Percentiles rank a stretch among this genome's conserved stretches.
These are phyloP conservation scores for Onychomys torridus DNA, from an alignment of 2,797 vertebrate genomes.

Conservation along the genomic window DNA sequence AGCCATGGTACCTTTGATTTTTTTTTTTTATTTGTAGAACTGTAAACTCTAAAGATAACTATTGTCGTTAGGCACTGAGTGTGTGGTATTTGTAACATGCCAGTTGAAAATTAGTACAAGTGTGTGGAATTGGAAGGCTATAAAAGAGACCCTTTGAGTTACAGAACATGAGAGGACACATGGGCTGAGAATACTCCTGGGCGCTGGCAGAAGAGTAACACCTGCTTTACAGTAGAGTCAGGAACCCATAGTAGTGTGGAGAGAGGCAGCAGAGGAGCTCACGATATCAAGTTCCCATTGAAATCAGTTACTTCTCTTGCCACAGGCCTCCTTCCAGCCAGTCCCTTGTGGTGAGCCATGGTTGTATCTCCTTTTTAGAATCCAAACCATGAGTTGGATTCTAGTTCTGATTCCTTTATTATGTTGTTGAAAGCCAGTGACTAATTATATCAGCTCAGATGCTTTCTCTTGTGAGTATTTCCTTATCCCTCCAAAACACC, in stretches of 20 bases:
- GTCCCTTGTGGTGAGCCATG: not conserved
- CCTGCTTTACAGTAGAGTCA: not conserved
- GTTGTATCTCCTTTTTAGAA: not conserved
- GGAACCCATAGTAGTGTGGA: not conserved
- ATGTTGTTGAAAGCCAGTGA: not conserved
- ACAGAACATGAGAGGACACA: not conserved
- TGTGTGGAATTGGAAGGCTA: not conserved
- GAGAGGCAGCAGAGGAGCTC: not conserved
- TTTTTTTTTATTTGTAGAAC: not conserved
- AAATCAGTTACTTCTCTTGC: not conserved
- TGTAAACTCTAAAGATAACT: rapidly evolving
- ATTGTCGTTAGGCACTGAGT: not conserved
- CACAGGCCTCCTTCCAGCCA: not conserved
- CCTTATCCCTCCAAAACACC: not conserved
- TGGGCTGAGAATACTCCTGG: not conserved
- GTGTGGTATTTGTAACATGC: not conserved
- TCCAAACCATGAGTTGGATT: not conserved
- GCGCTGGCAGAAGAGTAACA: not conserved
- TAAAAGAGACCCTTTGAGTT: not conserved
- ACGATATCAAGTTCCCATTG: not conserved
- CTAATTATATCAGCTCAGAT: not conserved
- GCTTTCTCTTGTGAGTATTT: conserved; percentile 2
- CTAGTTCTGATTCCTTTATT: not conserved
- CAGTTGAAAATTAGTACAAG: not conserved
- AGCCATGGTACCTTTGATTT: not conserved